Conservation (phyloP, 2,113 vertebrate species). For the Elanoides forficatus region DNA sequence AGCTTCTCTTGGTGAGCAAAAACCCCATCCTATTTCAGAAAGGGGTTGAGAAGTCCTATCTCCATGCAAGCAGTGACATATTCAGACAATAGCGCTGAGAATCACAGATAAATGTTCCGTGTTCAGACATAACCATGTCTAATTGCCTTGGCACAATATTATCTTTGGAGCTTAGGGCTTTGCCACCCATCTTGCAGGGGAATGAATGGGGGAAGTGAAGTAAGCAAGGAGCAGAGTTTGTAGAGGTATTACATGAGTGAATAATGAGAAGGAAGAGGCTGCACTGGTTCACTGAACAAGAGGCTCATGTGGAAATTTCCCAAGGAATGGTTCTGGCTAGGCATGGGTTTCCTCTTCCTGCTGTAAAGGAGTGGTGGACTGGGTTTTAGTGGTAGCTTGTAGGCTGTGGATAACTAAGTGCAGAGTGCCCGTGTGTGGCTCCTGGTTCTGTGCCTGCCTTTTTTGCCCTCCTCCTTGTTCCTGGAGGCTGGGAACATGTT, state of each 20-base stretch:
- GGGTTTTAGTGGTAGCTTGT: background rate
- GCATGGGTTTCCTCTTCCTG: background rate
- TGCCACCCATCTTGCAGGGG: background rate
- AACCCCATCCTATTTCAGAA: background rate
- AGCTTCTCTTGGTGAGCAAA: background rate
- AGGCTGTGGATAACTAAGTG: background rate
- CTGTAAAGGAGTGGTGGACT: background rate
- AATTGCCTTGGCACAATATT: slow-evolving; percentile 8
- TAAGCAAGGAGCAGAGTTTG: background rate
- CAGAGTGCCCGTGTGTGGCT: background rate
- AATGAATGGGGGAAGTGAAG: background rate
- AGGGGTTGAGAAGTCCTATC: background rate
- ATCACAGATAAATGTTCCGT: background rate
- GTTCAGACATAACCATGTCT: background rate
- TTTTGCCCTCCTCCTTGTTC: background rate
- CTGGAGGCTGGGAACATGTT: background rate
- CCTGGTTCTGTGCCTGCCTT: background rate
- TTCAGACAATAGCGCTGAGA: background rate
- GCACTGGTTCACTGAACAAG: background rate
- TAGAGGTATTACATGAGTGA: background rate
- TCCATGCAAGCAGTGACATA: background rate
- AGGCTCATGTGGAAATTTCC: background rate
- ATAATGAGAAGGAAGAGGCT: background rate
- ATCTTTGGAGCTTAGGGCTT: slow-evolving; percentile 10
- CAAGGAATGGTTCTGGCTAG: background rate